A percentile compares a stretch with the other conserved stretches of the same genome.
Evolutionary conservation across 2,113 vertebrate species (phyloP).

Genomic region (Microcebus ravelobensis): DNA sequence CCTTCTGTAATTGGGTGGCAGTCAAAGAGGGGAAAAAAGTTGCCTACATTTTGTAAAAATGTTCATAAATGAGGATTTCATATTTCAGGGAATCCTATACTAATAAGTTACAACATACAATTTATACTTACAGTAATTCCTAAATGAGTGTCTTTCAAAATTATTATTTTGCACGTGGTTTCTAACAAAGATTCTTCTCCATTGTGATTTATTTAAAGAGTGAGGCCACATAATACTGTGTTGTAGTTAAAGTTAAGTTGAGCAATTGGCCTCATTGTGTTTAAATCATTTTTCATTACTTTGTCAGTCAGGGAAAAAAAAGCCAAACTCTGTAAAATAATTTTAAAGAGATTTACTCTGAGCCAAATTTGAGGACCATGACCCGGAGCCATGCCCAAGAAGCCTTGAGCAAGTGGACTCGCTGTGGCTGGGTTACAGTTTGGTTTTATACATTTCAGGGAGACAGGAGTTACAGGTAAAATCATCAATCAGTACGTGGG

Average conservation of each 20-base stretch:
- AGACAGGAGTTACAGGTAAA: no score
- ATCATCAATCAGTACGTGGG: no score
- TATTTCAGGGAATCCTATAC: neutral
- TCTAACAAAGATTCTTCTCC: slow-evolving; percentile 12
- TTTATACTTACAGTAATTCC: neutral
- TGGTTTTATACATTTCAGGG: no score
- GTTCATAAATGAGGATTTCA: slow-evolving; percentile 43
- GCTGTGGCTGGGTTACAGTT: no score
- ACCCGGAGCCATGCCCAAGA: no score
- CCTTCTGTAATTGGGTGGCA: neutral
- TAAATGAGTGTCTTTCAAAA: slow-evolving; percentile 42
- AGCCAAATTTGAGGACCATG: no score
- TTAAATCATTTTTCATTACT: neutral
- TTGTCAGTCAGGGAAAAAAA: no score
- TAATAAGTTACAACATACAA: neutral
- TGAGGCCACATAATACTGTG: neutral
- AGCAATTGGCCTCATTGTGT: neutral
- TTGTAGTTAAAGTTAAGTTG: neutral
- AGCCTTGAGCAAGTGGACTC: no score
- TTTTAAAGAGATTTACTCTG: no score
- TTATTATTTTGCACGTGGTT: neutral
- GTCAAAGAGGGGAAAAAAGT: neutral
- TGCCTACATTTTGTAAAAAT: neutral
- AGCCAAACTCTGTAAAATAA: no score
- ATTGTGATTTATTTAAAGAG: slow-evolving; percentile 30